Conservation (phyloP, 2,888 invertebrate genomes). For the Coelopa pilipes region DNA sequence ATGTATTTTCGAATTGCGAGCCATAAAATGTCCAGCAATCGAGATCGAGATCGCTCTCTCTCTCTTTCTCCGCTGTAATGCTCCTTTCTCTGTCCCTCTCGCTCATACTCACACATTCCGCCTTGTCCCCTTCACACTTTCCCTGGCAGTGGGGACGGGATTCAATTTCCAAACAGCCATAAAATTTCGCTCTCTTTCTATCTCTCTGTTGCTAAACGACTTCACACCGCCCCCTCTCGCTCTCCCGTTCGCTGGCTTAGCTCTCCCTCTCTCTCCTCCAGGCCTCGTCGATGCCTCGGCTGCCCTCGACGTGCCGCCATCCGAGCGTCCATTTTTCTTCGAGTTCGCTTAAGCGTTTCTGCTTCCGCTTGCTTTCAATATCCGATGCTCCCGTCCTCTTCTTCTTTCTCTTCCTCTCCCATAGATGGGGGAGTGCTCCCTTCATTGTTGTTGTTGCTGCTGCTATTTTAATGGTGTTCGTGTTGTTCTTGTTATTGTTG, state of each 20-base stretch:
- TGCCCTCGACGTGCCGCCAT: neutral
- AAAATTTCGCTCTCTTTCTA: too few species aligned
- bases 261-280: too few species aligned
- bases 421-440: too few species aligned
- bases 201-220: too few species aligned
- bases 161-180: too few species aligned
- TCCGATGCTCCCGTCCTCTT: neutral
- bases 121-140: neutral
- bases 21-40: slow-evolving; percentile 8
- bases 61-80: neutral
- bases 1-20: slow-evolving; percentile 1
- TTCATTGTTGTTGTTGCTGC: too few species aligned
- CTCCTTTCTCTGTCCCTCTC: neutral
- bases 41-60: neutral
- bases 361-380: slow-evolving; percentile 21
- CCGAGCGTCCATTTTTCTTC: slow-evolving; percentile 15
- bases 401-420: too few species aligned
- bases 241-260: neutral
- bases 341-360: slow-evolving; percentile 12
- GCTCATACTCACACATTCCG: neutral
- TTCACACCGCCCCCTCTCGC: neutral
- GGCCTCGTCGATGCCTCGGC: neutral
- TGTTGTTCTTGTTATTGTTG: too few species aligned
- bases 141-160: neutral
- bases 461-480: too few species aligned